These are phyloP conservation scores for Seira sanloemensis DNA, from an alignment of 2,888 invertebrate genomes.

Conservation along the genomic window DNA sequence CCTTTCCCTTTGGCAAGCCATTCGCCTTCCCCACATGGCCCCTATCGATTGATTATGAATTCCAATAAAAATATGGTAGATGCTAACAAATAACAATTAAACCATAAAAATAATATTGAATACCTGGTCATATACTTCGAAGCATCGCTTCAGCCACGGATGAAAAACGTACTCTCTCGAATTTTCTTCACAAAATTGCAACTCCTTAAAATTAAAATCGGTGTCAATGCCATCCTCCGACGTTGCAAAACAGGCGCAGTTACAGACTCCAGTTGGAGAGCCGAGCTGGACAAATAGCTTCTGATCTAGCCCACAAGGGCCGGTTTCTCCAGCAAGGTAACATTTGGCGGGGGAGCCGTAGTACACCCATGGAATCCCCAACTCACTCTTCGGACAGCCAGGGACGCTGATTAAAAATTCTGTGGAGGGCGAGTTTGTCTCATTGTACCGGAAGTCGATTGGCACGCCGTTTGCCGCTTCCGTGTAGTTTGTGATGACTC, in stretches of 20 bases:
- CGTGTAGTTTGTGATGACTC: slow-evolving; percentile 8
- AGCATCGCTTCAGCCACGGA: slow-evolving; percentile 21
- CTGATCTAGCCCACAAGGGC: slow-evolving; percentile 23
- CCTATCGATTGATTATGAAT: slow-evolving; percentile 23
- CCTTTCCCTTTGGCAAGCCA: slow-evolving; percentile 27
- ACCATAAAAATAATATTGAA: not conserved
- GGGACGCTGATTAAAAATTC: slow-evolving; percentile 22
- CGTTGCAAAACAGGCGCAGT: slow-evolving; percentile 31
- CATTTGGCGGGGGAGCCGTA: slow-evolving; percentile 29
- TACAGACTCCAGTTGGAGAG: slow-evolving; percentile 25
- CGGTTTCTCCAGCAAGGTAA: slow-evolving; percentile 23
- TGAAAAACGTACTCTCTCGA: slow-evolving; percentile 19
- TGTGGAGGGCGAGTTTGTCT: not conserved
- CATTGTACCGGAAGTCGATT: slow-evolving; percentile 37
- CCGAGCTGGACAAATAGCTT: slow-evolving; percentile 20
- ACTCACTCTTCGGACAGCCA: slow-evolving; percentile 38
- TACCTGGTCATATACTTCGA: slow-evolving; percentile 25
- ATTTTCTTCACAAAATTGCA: not conserved
- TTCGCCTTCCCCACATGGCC: slow-evolving; percentile 24
- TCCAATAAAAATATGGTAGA: not conserved
- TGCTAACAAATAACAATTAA: not conserved
- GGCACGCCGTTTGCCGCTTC: slow-evolving; percentile 30
- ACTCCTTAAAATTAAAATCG: not conserved
- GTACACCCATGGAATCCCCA: slow-evolving; percentile 44
- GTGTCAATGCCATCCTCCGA: not conserved